phyloP scores from a whole-genome alignment of 2,113 vertebrate genomes.

The Cyanistes caeruleus region DNA sequence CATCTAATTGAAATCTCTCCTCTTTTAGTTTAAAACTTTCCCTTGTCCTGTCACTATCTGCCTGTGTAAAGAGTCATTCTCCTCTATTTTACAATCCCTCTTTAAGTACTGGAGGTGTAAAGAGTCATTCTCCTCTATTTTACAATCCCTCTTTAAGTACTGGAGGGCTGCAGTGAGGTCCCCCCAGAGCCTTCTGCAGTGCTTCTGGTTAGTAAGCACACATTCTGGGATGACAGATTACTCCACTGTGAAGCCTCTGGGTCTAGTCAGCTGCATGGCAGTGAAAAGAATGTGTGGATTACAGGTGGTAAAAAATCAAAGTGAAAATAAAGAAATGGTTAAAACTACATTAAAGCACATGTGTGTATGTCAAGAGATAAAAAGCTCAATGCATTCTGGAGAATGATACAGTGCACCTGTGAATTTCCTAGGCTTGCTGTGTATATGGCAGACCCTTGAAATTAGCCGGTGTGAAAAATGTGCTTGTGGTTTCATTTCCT shows the following conservation, averaged over 20 bases:
- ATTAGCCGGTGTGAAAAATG: neutral
- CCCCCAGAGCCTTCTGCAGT: neutral
- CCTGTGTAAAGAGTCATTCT: neutral
- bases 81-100: neutral
- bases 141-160: neutral
- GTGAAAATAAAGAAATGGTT: neutral
- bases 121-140: neutral
- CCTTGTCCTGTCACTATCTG: neutral
- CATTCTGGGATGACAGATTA: neutral
- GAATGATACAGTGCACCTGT: neutral
- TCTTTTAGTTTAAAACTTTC: neutral
- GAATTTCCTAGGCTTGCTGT: slow-evolving; percentile 6
- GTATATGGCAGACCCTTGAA: neutral
- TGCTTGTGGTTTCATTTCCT: slow-evolving; percentile 22
- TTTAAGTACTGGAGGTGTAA: neutral
- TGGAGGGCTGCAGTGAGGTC: neutral
- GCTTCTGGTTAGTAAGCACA: neutral
- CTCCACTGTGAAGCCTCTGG: neutral
- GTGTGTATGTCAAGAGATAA: neutral
- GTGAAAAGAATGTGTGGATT: slow-evolving; percentile 8
- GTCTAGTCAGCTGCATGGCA: neutral
- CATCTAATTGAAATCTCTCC: neutral
- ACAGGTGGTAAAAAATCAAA: slow-evolving; percentile 1
- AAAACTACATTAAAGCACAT: neutral
- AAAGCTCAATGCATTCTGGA: neutral